Base-by-base conservation (phyloP, 2,888 invertebrate genomes). In the Drosophila tanythrix region DNA sequence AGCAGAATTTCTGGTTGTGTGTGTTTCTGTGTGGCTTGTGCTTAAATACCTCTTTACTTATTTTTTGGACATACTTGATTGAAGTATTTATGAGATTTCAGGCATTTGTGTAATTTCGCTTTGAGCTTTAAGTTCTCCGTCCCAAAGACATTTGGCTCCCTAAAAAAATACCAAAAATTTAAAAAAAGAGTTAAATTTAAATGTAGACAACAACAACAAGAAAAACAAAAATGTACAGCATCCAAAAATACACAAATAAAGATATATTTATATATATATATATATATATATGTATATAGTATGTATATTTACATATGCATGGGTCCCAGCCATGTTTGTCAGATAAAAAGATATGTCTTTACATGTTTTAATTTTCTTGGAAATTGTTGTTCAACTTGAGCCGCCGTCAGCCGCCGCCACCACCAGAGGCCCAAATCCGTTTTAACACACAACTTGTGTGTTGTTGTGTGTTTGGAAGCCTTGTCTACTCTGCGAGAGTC, bases 71-170 rank as follows among this genome's bases (percentile, higher is more conserved):
- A 89, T 88, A 80, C 82, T 90, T 91, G 89, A 90, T 90, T 90
- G 91, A 90, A 90, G 89, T 87, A 90, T 90, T 90, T 90, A 90
- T 90, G 91, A 87, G 89, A 91, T 90, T 90, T 90, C 74, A 86
- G 90, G 91, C 85, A 90, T 91, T 87, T 89, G 77, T 82, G 90
- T 91, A 89, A 91, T 91, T 91, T 89, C 76, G 72, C 77, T 85
- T 77, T 76, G 74, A 87, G 87, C 83, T 81, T 90, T 73, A 87
- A 83, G 73, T 77, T 80, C 46, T 61, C 55, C 11, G 65, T 65
- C 63, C 55, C 63, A 51, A 69, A 65, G 66, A 59, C 72, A 64
- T 36, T 48, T 48, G 48, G 65, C 68, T 46, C 50, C 43, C 36
- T 50, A 61, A 74, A 59, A 73, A 15, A 29, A 29, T 40, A 60